A percentile compares a stretch with the other conserved stretches of the same genome.
phyloP scores from a whole-genome alignment of 2,888 invertebrate genomes.

The Xestia ashworthii region DNA sequence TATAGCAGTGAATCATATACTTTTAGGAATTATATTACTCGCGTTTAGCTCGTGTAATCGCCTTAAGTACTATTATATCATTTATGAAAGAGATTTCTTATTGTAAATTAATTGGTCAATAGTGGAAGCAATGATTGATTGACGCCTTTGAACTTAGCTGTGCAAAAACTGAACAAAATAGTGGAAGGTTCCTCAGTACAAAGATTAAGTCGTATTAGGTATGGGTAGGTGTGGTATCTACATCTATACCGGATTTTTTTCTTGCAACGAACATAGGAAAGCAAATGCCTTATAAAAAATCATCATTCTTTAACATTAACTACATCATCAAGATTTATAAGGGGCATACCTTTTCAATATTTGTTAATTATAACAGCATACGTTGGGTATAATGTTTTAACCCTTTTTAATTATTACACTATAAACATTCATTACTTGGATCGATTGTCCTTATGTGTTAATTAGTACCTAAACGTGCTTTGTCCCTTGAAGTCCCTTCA shows the following conservation, averaged over 20 bases:
- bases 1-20: too few relatives aligned
- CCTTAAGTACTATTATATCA: neutral
- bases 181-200: neutral
- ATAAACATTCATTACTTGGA: constrained; percentile 1
- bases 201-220: neutral
- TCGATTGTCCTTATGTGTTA: constrained; percentile 16
- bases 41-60: too few relatives aligned
- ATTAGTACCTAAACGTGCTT: constrained; percentile 14
- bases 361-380: constrained; percentile 26
- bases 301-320: neutral
- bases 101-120: neutral
- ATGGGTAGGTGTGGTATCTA: neutral
- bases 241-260: neutral
- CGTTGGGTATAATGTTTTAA: neutral
- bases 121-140: constrained; percentile 2
- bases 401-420: too few relatives aligned
- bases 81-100: constrained; percentile 3
- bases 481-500: neutral
- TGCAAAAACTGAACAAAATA: constrained; percentile 5
- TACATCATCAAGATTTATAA: constrained; percentile 8
- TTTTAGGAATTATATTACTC: too few relatives aligned
- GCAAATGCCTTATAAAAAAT: neutral
- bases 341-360: constrained; percentile 7
- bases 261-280: constrained; percentile 1
- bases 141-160: neutral